Evolutionary conservation across 2,797 vertebrate genomes (phyloP).

Genomic region (Malacoctenus gilli): DNA sequence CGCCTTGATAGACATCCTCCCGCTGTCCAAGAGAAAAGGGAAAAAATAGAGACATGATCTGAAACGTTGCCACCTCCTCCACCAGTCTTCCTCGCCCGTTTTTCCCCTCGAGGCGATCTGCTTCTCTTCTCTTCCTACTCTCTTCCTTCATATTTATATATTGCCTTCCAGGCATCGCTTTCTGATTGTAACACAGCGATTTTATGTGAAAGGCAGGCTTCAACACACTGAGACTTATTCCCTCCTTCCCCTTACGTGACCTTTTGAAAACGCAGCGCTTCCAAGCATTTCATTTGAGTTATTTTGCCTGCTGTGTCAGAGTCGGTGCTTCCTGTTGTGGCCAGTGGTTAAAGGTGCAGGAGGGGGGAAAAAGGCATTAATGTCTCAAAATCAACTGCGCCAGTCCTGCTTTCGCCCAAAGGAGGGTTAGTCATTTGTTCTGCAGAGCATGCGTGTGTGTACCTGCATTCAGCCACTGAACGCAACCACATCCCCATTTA

Average conservation of each 20-base stretch:
- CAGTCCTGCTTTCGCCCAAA: slow-evolving; percentile 31
- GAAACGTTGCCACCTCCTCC: slow-evolving; percentile 61
- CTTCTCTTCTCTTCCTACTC: slow-evolving; percentile 57
- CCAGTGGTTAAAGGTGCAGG: slow-evolving; percentile 6
- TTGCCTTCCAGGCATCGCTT: slow-evolving; percentile 32
- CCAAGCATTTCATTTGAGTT: slow-evolving; percentile 14
- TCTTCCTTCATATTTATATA: slow-evolving; percentile 32
- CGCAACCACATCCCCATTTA: slow-evolving; percentile 20
- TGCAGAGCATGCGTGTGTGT: slow-evolving; percentile 1
- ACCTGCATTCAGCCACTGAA: slow-evolving; percentile 12
- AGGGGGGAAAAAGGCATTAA: slow-evolving; percentile 20
- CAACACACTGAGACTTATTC: slow-evolving; percentile 32
- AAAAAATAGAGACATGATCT: slow-evolving; percentile 61
- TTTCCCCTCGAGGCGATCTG: slow-evolving; percentile 45
- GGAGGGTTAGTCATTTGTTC: slow-evolving; percentile 22
- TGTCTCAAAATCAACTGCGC: slow-evolving; percentile 47
- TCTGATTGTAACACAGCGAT: slow-evolving; percentile 37
- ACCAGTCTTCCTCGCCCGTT: slow-evolving; percentile 38
- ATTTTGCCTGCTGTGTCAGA: background rate
- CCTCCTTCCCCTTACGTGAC: slow-evolving; percentile 25
- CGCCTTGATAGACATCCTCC: slow-evolving; percentile 57
- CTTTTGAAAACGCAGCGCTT: slow-evolving; percentile 23
- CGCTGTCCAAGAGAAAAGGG: slow-evolving; percentile 54
- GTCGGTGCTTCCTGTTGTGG: slow-evolving; percentile 24
- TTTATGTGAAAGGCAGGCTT: slow-evolving; percentile 24